Evolutionary conservation across 2,888 invertebrate genomes (phyloP).

Genomic region (Rotaria socialis): DNA sequence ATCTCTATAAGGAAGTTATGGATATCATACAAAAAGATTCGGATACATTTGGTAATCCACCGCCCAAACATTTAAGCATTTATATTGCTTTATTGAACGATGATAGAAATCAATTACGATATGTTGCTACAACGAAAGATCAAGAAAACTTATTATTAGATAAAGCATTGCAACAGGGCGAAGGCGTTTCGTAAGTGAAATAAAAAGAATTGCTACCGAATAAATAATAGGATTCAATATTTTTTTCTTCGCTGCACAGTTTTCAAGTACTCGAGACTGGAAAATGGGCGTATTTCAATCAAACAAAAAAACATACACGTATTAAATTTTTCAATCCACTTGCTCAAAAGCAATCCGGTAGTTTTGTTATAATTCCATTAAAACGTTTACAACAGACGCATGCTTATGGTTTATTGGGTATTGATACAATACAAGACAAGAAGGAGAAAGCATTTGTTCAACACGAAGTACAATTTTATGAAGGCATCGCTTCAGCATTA

Average conservation of each 20-base stretch:
- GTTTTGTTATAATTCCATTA: not conserved
- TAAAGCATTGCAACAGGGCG: not conserved
- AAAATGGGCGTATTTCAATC: not conserved
- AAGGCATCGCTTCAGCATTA: not conserved
- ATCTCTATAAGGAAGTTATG: constrained; percentile 29
- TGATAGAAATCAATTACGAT: constrained; percentile 24
- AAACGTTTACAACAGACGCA: not conserved
- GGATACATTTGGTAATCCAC: not conserved
- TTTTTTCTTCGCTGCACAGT: not conserved
- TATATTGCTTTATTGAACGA: constrained; percentile 15
- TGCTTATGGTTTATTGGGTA: not conserved
- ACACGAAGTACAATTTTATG: constrained; percentile 22
- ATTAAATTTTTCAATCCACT: not conserved
- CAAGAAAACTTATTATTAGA: not conserved
- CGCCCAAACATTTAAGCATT: not conserved
- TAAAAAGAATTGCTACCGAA: no score
- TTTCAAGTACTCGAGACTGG: constrained; percentile 16
- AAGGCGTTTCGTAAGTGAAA: constrained; percentile 2
- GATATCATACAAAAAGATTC: constrained; percentile 24
- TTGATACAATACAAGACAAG: constrained; percentile 22
- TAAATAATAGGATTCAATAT: not conserved
- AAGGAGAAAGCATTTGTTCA: constrained; percentile 16
- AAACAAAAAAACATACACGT: constrained; percentile 16
- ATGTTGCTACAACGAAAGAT: constrained; percentile 26
- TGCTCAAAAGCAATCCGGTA: not conserved